Evolutionary conservation across 2,888 invertebrate genomes (phyloP), one percentile per base, ranked within the genome.

Genomic region (Patella ulyssiponensis): DNA sequence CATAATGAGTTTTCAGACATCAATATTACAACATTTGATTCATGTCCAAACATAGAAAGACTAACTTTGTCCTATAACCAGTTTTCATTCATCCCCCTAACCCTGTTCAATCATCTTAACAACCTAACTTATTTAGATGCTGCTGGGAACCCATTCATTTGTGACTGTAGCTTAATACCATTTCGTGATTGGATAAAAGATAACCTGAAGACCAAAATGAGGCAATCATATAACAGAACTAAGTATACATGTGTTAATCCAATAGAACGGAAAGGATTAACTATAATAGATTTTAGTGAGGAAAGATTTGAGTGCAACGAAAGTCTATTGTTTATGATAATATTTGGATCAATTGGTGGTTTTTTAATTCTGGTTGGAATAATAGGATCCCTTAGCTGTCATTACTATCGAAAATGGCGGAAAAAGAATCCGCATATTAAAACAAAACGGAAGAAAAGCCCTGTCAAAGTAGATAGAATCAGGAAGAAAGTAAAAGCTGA

Each of bases 241-340:
- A 84, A 83, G n/a, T 88, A 90, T 76, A 73, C 76, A 20, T 91
- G 90, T 80, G 44, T 74, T 11, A 71, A 83, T 0, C 90, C 90
- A 0, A 44, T 69, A 0, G 78, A 80, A 58, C 83, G 89, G 77
- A 80, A 79, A 9, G 85, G 84, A 12, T 78, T 81, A 20, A 79
- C 82, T n/a, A 79, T 91, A 5, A 79, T 82, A 51, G 80, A 86
- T 53, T 91, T 84, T 81, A 76, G 80, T 17, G 76, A 86, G 1
- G 79, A 81, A 33, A 80, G 83, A 27, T 87, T 89, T 83, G 88
- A 89, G 81, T 89, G 89, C 76, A 80, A 86, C 70, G 77, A 79
- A 23, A 81, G 82, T 20, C 71, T 87, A 75, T 82, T 87, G 20
- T 86, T 86, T 72, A 76, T 87, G 58, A 83, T 86, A 54, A 79